phyloP scores from a whole-genome alignment of 1,140 invertebrate genomes.

The Cydia splendana region DNA sequence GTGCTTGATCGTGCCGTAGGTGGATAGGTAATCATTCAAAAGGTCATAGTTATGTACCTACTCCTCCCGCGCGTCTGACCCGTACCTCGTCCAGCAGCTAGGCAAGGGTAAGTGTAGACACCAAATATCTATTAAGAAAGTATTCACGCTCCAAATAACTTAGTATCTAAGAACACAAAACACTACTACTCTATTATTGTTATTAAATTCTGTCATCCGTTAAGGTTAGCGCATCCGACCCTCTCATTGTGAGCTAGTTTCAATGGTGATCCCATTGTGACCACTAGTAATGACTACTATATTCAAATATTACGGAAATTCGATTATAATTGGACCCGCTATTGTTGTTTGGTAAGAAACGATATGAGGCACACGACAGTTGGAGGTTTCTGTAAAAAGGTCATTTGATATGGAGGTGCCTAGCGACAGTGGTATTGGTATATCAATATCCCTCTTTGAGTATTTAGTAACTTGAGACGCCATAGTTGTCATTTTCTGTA shows the following conservation, averaged over 20 bases:
- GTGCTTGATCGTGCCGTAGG: too few species aligned
- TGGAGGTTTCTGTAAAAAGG: background rate
- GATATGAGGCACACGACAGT: background rate
- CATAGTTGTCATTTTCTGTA: too few species aligned
- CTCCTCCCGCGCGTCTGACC: too few species aligned
- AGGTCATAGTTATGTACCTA: too few species aligned
- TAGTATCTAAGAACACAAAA: background rate
- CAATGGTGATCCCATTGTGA: conserved; percentile 45
- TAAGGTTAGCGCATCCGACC: conserved; percentile 16
- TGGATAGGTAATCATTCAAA: too few species aligned
- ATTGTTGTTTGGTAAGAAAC: conserved; percentile 35
- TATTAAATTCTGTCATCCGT: conserved; percentile 20
- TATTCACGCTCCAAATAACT: background rate
- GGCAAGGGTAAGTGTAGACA: too few species aligned
- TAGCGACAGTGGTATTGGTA: too few species aligned
- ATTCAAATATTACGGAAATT: conserved; percentile 59
- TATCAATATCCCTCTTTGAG: too few species aligned
- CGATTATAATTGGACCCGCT: conserved; percentile 59
- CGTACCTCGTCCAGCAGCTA: too few species aligned
- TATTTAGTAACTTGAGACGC: too few species aligned
- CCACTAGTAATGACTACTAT: conserved; percentile 43
- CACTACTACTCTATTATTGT: background rate
- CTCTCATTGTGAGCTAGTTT: conserved; percentile 17
- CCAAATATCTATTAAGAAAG: too few species aligned
- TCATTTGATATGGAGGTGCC: too few species aligned